A percentile compares a stretch with the other conserved stretches of the same genome.
Conservation (phyloP, 2,113 vertebrate species). For the Mandrillus leucophaeus region DNA sequence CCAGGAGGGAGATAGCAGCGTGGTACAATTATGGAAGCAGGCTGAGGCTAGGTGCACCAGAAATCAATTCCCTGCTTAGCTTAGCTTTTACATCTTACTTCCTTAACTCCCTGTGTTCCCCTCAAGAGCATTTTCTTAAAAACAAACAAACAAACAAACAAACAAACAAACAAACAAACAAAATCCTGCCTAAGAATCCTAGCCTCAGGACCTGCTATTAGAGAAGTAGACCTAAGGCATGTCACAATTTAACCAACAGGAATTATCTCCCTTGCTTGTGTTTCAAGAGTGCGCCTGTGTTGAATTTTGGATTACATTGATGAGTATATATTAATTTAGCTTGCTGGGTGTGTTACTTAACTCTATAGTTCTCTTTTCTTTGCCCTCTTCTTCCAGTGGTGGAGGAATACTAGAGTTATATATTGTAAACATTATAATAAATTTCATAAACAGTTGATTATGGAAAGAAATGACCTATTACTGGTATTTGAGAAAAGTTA, state of each 20-base stretch:
- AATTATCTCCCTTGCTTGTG: neutral
- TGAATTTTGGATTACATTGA: neutral
- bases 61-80: neutral
- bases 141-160: neutral
- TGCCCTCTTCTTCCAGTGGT: neutral
- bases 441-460: neutral
- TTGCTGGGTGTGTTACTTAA: neutral
- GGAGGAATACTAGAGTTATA: neutral
- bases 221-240: neutral
- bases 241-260: neutral
- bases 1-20: neutral
- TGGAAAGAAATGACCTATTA: neutral
- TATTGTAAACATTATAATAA: neutral
- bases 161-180: neutral
- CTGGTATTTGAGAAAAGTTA: constrained; percentile 48
- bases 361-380: neutral
- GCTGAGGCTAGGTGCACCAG: neutral
- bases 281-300: neutral
- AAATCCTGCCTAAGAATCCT: neutral
- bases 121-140: neutral
- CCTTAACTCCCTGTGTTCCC: neutral
- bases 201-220: neutral
- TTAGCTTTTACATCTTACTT: neutral
- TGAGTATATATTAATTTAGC: neutral
- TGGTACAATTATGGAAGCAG: neutral